phyloP scores from a whole-genome alignment of 2,797 vertebrate genomes.

The Chaunax sp. region DNA sequence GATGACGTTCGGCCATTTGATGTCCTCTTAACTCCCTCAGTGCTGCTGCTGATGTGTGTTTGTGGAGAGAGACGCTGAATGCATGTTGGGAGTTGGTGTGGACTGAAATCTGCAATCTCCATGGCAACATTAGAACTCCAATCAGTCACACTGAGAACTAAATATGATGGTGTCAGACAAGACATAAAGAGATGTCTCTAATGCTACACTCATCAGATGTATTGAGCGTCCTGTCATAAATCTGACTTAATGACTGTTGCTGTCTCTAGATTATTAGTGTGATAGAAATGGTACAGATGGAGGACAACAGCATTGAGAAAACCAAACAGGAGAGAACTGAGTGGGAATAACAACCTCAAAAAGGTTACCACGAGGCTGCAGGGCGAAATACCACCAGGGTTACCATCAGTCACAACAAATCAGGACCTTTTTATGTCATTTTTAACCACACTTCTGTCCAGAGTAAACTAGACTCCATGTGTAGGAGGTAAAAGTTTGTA shows the following conservation, averaged over 20 bases:
- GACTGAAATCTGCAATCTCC: no score
- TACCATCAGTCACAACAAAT: constrained; percentile 37
- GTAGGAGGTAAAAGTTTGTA: constrained; percentile 44
- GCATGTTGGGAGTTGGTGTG: no score
- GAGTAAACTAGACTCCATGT: constrained; percentile 41
- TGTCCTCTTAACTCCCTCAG: no score
- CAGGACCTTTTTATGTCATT: constrained; percentile 16
- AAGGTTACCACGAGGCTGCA: background rate
- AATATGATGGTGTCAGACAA: no score
- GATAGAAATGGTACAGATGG: background rate
- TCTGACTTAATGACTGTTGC: background rate
- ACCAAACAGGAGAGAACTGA: constrained; percentile 1
- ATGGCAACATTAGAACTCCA: no score
- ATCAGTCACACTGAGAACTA: no score
- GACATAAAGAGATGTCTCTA: no score
- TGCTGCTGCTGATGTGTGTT: no score
- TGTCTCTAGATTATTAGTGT: background rate
- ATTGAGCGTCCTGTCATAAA: no score
- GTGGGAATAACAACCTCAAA: background rate
- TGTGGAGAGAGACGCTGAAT: no score
- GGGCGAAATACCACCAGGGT: background rate
- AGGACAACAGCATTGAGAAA: background rate
- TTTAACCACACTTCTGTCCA: constrained; percentile 14
- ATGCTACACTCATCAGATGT: background rate
- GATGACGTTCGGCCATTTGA: no score